Base-by-base conservation (phyloP, 2,888 invertebrate species). In the Cryptosula pallasiana region DNA sequence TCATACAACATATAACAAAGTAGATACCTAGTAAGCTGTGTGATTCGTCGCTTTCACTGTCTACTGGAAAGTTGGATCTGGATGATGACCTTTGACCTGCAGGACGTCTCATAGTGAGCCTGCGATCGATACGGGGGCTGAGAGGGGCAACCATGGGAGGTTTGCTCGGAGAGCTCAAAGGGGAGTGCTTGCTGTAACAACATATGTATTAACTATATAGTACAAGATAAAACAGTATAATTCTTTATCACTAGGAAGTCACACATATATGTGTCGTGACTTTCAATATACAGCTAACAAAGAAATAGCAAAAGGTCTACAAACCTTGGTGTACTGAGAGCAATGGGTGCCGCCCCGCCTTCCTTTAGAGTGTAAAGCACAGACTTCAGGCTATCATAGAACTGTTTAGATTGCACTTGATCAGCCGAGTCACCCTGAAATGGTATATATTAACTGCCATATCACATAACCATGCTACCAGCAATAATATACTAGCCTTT, bases 31-130 rank as follows among this genome's bases (percentile, higher is more conserved):
- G 63, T 5, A 63, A 32, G 32, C 63, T 63, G 13, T 63, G 63
- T 13, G 63, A 63, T 32, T 63, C 63, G 32, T 63, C 63, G n/a
- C 63, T 63, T n/a, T 63, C 63, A n/a, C 63, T 63, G 63, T 63
- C 63, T 5, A 27, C 63, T 32, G 63, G 13, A 32, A 63, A 63
- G 32, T 9, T 27, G 13, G 63, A 29, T n/a, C 55, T 55, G 23
- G 16, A 23, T 5, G 55, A 23, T 32, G 63, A 63, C 34, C 63
- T 63, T 32, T 27, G 32, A 63, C 63, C 34, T 5, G 32, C 63
- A 27, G 63, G 63, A 3, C 63, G 63, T 63, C 63, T 63, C 63
- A 63, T 63, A 27, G 32, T 63, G 13, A 63, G 63, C 2, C 63
- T 27, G 3, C 34, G 2, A 32, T 63, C 63, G 32, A 63, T 25